Base-by-base conservation (phyloP, 2,797 vertebrate genomes). In the Syndactyla subalaris region DNA sequence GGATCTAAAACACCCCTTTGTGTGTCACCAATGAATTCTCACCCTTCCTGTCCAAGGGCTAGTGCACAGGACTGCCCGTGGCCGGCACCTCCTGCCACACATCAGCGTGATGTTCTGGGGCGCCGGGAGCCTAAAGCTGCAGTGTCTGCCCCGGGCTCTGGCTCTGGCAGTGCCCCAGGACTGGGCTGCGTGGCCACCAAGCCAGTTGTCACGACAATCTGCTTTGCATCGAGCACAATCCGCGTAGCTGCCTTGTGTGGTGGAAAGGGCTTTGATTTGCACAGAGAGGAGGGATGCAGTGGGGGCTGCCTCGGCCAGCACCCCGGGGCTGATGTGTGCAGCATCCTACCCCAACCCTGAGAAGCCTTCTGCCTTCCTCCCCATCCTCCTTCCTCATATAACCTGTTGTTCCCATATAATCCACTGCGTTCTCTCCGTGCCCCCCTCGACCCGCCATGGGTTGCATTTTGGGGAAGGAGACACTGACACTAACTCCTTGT, bases 231-330 rank as follows among this genome's bases (percentile, higher is more conserved):
- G 62, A 96, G 97, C 95, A 45, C 26, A 85, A 90, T 96, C 97
- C 39, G 96, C 68, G 70, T 96, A 96, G 97, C 95, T 97, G 97
- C 97, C 97, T 98, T 97, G 96, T 85, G 92, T 86, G 57, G 76
- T 93, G 94, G 95, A 97, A 97, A 98, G 97, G 97, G 98, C 97
- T 97, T 97, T 96, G 96, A 97, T 98, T 98, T 98, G 98, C 97
- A 97, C 96, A 98, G 96, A 98, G 98, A 90, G 80, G 96, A 93
- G 96, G 96, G 97, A 95, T 80, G 81, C 0, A 8, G 84, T 32
- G 65, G 62, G 24, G 58, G 49, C 61, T 5, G 76, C 74, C 78
- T 59, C 84, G 93, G 88, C 78, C 89, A 45, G 71, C 79, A 74
- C 87, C 95, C 80, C 10, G 4, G 85, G 93, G 93, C 95, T 91